phyloP scores from a whole-genome alignment of 2,888 invertebrate species.

The Cartodere bifasciata region DNA sequence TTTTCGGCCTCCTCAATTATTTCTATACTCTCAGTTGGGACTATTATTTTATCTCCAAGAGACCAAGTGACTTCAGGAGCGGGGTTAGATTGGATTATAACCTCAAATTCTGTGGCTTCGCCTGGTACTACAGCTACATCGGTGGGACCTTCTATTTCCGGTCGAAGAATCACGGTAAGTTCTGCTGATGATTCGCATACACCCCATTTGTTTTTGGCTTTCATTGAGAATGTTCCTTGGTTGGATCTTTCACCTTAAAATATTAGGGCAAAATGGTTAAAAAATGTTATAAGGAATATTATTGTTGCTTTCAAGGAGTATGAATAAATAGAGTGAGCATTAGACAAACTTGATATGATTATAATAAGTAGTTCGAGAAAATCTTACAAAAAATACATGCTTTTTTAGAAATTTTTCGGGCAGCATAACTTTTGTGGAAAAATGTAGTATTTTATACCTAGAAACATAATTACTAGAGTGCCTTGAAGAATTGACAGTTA shows the following conservation, averaged over 20 bases:
- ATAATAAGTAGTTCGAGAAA: no score
- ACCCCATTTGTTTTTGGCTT: slow-evolving; percentile 71
- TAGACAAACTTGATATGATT: no score
- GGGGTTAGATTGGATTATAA: slow-evolving; percentile 79
- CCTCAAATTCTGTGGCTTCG: slow-evolving; percentile 66
- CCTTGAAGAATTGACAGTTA: no score
- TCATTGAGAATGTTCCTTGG: slow-evolving; percentile 70
- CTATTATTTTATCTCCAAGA: slow-evolving; percentile 50
- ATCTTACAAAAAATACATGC: no score
- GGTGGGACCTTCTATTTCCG: slow-evolving; percentile 64
- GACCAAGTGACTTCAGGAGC: slow-evolving; percentile 79
- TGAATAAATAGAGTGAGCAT: no score
- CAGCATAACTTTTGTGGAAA: no score
- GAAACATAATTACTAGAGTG: no score
- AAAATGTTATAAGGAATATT: no score
- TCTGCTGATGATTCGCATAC: slow-evolving; percentile 58
- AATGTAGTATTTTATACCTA: no score
- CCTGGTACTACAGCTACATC: slow-evolving; percentile 64
- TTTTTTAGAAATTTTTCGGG: no score
- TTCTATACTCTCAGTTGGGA: slow-evolving; percentile 44
- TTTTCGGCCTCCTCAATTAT: slow-evolving; percentile 46
- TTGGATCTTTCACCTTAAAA: slow-evolving; percentile 64
- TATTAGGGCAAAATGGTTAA: no score
- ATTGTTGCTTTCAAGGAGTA: no score
- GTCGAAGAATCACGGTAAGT: slow-evolving; percentile 65